phyloP scores from a whole-genome alignment of 2,888 invertebrate species.

The Papilio demoleus region DNA sequence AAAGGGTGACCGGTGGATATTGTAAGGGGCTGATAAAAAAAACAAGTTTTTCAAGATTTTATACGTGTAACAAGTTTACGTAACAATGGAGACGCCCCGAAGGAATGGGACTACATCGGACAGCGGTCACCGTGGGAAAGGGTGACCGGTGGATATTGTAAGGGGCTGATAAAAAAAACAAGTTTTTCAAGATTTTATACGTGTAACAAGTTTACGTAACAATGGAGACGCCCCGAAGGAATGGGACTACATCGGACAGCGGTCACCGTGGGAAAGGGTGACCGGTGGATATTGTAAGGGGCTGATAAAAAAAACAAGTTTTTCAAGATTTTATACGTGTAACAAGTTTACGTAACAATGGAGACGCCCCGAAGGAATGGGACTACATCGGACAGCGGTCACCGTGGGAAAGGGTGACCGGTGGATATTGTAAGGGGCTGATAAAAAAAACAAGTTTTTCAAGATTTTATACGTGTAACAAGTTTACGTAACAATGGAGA shows the following conservation, averaged over 20 bases:
- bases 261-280: constrained; percentile 69
- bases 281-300: constrained; percentile 42
- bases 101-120: constrained; percentile 59
- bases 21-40: constrained; percentile 56
- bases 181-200: constrained; percentile 54
- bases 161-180: constrained; percentile 62
- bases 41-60: constrained; percentile 60
- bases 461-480: constrained; percentile 45
- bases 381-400: constrained; percentile 68
- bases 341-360: constrained; percentile 46
- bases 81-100: constrained; percentile 47
- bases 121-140: constrained; percentile 72
- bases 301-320: constrained; percentile 65
- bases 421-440: constrained; percentile 49
- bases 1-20: constrained; percentile 53
- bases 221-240: constrained; percentile 47
- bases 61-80: constrained; percentile 43
- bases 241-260: constrained; percentile 63
- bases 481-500: constrained; percentile 47
- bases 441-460: constrained; percentile 63
- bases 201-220: constrained; percentile 44
- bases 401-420: constrained; percentile 63
- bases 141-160: constrained; percentile 44
- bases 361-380: constrained; percentile 49
- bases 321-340: constrained; percentile 48